Base-by-base conservation (phyloP, 2,113 vertebrate genomes). In the Nycticryphes semicollaris region DNA sequence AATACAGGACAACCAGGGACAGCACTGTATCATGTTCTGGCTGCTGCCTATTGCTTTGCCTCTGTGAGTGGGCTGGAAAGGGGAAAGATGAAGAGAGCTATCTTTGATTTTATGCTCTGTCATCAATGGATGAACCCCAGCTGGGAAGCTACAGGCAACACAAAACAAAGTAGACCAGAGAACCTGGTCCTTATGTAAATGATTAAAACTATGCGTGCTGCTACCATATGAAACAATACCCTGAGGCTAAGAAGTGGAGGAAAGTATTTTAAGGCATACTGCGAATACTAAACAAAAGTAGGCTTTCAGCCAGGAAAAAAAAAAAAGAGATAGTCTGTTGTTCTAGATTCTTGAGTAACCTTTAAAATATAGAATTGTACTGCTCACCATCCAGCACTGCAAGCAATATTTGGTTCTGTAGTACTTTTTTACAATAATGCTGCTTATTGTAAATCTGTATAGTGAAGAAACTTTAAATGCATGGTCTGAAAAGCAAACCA, bases 51-150 rank as follows among this genome's bases (percentile, higher is more conserved):
- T 21, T 45, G 79, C 53, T 95, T 87, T 85, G 33, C 70, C 82
- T 27, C 78, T 88, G 59, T 69, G 63, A 95, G 30, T 37, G 45
- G 21, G 67, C n/a, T 88, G 67, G 57, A 79, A 89, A 87, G 31
- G 45, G 62, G 15, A 82, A 79, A 93, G 41, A 93, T 35, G 48
- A 43, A 75, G 70, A 82, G 69, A 66, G 12, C 10, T 80, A 56
- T 57, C 45, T 90, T 95, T 93, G 78, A 92, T 90, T 91, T 93
- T 85, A 73, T 83, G 57, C 48, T 76, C 35, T 82, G 48, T 85
- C 48, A 73, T 89, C 67, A 94, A 1, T 66, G 74, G 57, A 85
- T n/a, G 57, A 87, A 53, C 31, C 48, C 60, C 84, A 91, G 48
- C 69, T 91, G 89, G 35, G 80, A 89, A 93, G 53, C 89, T 82